Evolutionary conservation across 2,888 invertebrate species (phyloP).

Genomic region (Pheosia gnoma): DNA sequence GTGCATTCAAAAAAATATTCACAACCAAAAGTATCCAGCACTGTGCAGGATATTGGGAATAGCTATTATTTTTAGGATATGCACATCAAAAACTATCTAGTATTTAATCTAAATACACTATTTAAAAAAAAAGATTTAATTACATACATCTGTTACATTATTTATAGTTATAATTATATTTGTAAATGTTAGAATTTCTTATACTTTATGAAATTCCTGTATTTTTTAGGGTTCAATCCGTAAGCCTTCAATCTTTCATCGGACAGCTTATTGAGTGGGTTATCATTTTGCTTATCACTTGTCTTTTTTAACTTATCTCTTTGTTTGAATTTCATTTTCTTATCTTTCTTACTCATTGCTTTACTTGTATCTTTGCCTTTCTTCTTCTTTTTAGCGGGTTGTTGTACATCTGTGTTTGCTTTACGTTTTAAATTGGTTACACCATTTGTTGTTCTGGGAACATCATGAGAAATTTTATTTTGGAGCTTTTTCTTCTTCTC

Average conservation of each 20-base stretch:
- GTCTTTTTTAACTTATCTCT: constrained; percentile 53
- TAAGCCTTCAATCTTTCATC: constrained; percentile 95
- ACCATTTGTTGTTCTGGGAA: constrained; percentile 10
- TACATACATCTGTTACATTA: background rate
- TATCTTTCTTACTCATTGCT: constrained; percentile 19
- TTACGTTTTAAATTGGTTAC: constrained; percentile 35
- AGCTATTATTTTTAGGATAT: no score
- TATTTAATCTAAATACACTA: no score
- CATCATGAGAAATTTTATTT: constrained; percentile 4
- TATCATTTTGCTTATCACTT: constrained; percentile 43
- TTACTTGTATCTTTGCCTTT: constrained; percentile 38
- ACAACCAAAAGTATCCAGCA: no score
- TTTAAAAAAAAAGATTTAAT: no score
- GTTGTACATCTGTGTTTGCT: constrained; percentile 17
- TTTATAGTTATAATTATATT: background rate
- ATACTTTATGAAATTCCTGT: constrained; percentile 90
- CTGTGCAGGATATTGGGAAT: no score
- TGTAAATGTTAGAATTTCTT: constrained; percentile 70
- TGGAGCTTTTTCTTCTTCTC: constrained; percentile 21
- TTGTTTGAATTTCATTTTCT: constrained; percentile 49
- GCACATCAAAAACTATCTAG: no score
- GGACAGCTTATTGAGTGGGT: constrained; percentile 80
- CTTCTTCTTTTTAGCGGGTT: constrained; percentile 42
- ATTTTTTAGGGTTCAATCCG: constrained; percentile 96
- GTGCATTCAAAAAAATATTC: no score